phyloP scores from a whole-genome alignment of 2,888 invertebrate genomes.

The Barypeithes pellucidus region DNA sequence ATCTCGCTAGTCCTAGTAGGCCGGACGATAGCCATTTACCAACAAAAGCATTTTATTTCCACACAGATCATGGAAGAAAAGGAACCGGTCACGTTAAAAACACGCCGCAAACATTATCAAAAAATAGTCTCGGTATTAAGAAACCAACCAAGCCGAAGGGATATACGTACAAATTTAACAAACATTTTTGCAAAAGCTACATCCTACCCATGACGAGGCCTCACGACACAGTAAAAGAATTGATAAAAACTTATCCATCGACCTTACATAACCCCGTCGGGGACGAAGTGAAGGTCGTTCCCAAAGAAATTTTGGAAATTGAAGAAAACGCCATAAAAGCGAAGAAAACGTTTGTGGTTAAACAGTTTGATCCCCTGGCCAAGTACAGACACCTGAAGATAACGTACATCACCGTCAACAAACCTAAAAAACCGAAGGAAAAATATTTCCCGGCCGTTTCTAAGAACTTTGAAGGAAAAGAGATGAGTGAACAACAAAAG shows the following conservation, averaged over 20 bases:
- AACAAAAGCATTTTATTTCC: neutral
- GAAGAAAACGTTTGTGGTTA: neutral
- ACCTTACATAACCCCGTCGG: constrained; percentile 29
- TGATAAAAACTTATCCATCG: constrained; percentile 6
- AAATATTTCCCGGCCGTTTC: constrained; percentile 27
- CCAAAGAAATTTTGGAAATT: constrained; percentile 17
- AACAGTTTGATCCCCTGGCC: constrained; percentile 27
- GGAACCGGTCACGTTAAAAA: neutral
- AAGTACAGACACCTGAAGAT: constrained; percentile 41
- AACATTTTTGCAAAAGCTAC: constrained; percentile 24
- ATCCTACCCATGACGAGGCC: constrained; percentile 39
- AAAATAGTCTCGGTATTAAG: neutral
- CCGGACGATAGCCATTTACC: neutral
- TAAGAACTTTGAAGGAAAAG: constrained; percentile 6
- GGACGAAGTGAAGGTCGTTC: constrained; percentile 20
- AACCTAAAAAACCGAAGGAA: constrained; percentile 23
- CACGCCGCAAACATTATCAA: neutral
- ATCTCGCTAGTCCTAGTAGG: constrained; percentile 6
- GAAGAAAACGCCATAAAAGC: neutral
- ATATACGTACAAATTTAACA: neutral
- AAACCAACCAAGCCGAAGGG: neutral
- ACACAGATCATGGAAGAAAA: constrained; percentile 25
- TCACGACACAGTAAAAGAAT: constrained; percentile 11
- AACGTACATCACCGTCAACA: constrained; percentile 35
- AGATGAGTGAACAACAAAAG: constrained; percentile 22